A percentile compares a stretch with the other conserved stretches of the same genome.
phyloP scores from a whole-genome alignment of 2,888 invertebrate genomes.

The Listrodromus nycthemerus region DNA sequence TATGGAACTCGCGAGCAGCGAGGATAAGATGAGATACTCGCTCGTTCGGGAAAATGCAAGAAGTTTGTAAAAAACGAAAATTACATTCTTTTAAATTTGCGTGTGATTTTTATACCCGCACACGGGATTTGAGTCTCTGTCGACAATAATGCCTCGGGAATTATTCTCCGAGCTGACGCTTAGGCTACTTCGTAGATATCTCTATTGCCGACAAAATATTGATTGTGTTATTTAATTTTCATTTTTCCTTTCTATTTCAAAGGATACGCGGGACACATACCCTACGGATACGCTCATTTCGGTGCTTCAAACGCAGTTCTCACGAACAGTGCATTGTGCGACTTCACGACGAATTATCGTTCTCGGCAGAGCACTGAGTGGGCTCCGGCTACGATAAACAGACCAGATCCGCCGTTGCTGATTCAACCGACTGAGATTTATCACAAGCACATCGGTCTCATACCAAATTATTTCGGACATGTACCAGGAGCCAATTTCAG shows the following conservation, averaged over 20 bases:
- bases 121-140: not conserved
- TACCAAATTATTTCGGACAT: slow-evolving; percentile 92
- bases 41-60: slow-evolving; percentile 72
- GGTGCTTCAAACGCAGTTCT: slow-evolving; percentile 88
- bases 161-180: not conserved
- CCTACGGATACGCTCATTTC: slow-evolving; percentile 88
- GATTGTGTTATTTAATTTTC: not conserved
- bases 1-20: slow-evolving; percentile 63
- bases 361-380: slow-evolving; percentile 90
- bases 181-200: not conserved
- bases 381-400: slow-evolving; percentile 89
- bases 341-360: slow-evolving; percentile 91
- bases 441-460: slow-evolving; percentile 90
- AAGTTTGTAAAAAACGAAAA: slow-evolving; percentile 67
- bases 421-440: slow-evolving; percentile 88
- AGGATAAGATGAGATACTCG: slow-evolving; percentile 70
- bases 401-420: slow-evolving; percentile 85
- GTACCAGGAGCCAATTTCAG: slow-evolving; percentile 91
- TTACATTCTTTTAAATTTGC: slow-evolving; percentile 18
- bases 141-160: not conserved
- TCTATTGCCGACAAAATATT: not conserved
- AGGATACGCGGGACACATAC: slow-evolving; percentile 89
- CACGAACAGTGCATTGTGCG: slow-evolving; percentile 90
- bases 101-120: not conserved
- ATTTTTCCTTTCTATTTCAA: slow-evolving; percentile 10